Conservation (phyloP, 2,797 vertebrate genomes). For the Etheostoma nigrum region DNA sequence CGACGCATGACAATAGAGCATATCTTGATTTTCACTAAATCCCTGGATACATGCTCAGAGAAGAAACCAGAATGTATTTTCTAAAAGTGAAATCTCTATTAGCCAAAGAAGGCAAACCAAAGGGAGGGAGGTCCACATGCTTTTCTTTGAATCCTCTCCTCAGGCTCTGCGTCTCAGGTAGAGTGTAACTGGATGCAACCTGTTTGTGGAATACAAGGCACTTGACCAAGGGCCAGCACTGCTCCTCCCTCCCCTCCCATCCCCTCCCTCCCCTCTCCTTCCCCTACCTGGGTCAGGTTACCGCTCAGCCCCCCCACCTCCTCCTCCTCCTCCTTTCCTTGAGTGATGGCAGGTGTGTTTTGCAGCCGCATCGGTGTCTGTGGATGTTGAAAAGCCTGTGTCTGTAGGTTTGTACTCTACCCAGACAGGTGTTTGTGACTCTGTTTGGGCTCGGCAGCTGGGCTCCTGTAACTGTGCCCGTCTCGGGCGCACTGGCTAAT, state of each 20-base stretch:
- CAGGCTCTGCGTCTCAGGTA: conserved; percentile 87
- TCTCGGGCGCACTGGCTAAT: conserved; percentile 58
- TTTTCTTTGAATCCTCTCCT: conserved; percentile 86
- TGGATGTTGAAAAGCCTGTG: conserved; percentile 63
- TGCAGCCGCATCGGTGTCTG: conserved; percentile 43
- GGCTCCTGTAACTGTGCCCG: conserved; percentile 91
- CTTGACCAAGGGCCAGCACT: conserved; percentile 95
- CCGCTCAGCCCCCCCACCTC: conserved; percentile 78
- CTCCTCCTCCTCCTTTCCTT: conserved; percentile 45
- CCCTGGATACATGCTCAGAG: conserved; percentile 11
- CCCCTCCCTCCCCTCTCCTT: conserved; percentile 90
- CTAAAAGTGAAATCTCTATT: conserved; percentile 64
- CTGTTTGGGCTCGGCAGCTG: conserved; percentile 74
- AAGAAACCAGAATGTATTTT: conserved; percentile 53
- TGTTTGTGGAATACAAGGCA: conserved; percentile 93
- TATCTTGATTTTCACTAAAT: conserved; percentile 45
- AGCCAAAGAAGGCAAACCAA: conserved; percentile 72
- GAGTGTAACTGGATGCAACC: conserved; percentile 88
- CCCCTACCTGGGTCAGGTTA: conserved; percentile 90
- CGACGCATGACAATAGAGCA: conserved; percentile 19
- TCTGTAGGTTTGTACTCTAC: conserved; percentile 57
- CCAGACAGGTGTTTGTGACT: conserved; percentile 72
- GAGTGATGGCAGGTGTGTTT: conserved; percentile 68
- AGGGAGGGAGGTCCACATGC: conserved; percentile 77
- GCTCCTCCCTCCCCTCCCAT: conserved; percentile 89